phyloP scores from a whole-genome alignment of 2,113 vertebrate species.

The Pluvianellus socialis region DNA sequence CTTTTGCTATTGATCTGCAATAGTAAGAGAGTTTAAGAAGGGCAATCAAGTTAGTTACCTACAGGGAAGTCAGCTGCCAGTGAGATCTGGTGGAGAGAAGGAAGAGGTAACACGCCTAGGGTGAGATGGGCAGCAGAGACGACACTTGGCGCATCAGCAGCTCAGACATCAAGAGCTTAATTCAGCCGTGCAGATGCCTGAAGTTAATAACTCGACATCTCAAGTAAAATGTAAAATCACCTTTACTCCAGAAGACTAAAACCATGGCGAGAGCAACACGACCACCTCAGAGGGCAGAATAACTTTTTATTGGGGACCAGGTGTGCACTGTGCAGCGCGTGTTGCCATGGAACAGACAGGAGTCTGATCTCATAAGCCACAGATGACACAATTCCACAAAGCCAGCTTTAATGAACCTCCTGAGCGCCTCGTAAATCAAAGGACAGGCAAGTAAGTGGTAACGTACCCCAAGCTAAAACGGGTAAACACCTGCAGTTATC shows the following conservation, averaged over 20 bases:
- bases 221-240: background rate
- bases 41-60: fast-evolving
- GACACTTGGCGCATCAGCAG: fast-evolving
- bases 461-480: fast-evolving
- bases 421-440: fast-evolving
- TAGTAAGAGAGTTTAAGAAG: fast-evolving
- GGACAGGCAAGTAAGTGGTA: too few relatives aligned
- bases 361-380: fast-evolving
- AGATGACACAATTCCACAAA: background rate
- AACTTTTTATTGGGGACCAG: background rate
- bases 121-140: background rate
- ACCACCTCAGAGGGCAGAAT: background rate
- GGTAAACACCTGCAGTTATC: background rate
- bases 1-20: background rate
- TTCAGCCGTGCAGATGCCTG: fast-evolving
- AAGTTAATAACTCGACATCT: fast-evolving
- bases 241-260: background rate
- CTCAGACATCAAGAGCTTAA: fast-evolving
- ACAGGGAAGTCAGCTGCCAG: background rate
- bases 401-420: background rate
- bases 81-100: background rate
- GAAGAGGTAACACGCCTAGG: fast-evolving
- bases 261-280: background rate
- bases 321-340: fast-evolving
- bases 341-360: fast-evolving